These are phyloP conservation scores for Neotoma lepida DNA, from an alignment of 2,113 vertebrate species.

Conservation along the genomic window DNA sequence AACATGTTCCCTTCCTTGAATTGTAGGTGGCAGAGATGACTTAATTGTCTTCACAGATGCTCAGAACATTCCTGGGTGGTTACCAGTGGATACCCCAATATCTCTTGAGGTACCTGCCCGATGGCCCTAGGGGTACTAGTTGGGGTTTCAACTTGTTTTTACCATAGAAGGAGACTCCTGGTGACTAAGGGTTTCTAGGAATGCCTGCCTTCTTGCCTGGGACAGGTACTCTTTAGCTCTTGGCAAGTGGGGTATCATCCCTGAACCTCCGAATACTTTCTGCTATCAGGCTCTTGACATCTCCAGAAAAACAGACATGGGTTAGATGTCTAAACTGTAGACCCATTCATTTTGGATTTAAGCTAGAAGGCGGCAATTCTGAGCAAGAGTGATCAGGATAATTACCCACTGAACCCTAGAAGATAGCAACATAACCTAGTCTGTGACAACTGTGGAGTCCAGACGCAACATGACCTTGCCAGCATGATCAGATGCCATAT, in stretches of 20 bases:
- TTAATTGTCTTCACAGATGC: not conserved
- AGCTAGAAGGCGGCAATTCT: not conserved
- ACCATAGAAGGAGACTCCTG: not conserved
- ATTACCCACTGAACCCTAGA: not conserved
- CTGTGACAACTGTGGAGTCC: not conserved
- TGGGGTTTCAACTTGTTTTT: constrained; percentile 31
- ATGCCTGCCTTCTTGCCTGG: not conserved
- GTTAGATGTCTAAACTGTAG: not conserved
- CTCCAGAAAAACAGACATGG: not conserved
- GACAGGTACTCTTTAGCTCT: not conserved
- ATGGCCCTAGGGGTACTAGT: not conserved
- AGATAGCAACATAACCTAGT: not conserved
- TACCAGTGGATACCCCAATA: not conserved
- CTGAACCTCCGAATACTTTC: not conserved
- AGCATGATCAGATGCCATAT: not conserved
- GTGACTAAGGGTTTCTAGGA: not conserved
- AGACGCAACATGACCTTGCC: rapidly evolving
- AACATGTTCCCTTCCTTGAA: constrained; percentile 27
- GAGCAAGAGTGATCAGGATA: not conserved
- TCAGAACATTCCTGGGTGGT: not conserved
- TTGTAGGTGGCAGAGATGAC: constrained; percentile 40
- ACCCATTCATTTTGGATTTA: not conserved
- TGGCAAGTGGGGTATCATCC: not conserved
- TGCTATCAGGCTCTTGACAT: not conserved
- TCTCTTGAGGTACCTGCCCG: constrained; percentile 24